A percentile compares a stretch with the other conserved stretches of the same genome.
These are phyloP conservation scores for Drosophila prosaltans DNA, from an alignment of 1,140 invertebrate species.

Conservation along the genomic window DNA sequence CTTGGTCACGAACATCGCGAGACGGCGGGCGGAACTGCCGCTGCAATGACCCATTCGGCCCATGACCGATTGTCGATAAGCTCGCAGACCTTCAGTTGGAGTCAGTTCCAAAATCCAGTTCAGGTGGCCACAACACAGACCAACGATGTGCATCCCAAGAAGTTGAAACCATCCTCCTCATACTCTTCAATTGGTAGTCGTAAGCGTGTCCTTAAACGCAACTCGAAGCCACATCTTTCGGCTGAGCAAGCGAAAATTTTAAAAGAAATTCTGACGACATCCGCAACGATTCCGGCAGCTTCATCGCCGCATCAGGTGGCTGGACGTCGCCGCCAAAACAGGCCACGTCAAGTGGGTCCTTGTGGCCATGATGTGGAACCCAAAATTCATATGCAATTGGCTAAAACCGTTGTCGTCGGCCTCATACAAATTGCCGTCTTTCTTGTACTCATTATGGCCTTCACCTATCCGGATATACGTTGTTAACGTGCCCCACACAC, in stretches of 20 bases:
- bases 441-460: constrained; percentile 70
- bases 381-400: constrained; percentile 46
- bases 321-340: no score
- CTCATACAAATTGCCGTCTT: constrained; percentile 64
- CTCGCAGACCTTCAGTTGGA: constrained; percentile 1
- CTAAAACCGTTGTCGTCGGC: constrained; percentile 66
- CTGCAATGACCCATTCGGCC: not conserved
- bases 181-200: not conserved
- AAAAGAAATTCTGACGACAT: not conserved
- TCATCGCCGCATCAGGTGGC: not conserved
- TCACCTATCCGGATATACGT: constrained; percentile 67
- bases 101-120: not conserved
- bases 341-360: constrained; percentile 29
- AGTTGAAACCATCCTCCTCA: not conserved
- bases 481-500: constrained; percentile 32
- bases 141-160: not conserved
- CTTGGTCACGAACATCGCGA: constrained; percentile 6
- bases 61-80: not conserved
- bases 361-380: constrained; percentile 39
- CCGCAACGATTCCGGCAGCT: not conserved
- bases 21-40: constrained; percentile 17
- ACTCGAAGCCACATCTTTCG: not conserved
- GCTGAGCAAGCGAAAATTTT: not conserved
- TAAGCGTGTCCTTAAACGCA: not conserved
- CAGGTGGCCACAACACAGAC: not conserved